Evolutionary conservation across 2,113 vertebrate genomes (phyloP).

Genomic region (Peromyscus polionotus): DNA sequence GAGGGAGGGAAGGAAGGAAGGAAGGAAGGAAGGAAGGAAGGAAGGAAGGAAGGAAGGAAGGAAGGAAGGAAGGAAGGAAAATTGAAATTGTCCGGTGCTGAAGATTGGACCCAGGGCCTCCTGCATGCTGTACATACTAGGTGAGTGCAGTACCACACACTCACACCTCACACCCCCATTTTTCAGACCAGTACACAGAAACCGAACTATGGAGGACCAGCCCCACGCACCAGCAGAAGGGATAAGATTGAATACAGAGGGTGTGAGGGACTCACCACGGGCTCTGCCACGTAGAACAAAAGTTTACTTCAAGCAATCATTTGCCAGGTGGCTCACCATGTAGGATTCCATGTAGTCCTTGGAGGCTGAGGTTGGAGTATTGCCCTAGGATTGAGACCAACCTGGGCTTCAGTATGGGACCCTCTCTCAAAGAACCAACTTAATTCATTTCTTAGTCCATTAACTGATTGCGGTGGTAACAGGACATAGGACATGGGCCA

Average conservation of each 20-base stretch:
- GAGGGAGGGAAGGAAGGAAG: background rate
- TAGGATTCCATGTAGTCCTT: background rate
- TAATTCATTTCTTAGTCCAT: background rate
- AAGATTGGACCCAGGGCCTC: background rate
- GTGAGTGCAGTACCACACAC: background rate
- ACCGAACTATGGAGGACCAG: background rate
- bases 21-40: background rate
- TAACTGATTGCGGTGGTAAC: background rate
- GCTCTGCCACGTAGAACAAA: background rate
- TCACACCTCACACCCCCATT: background rate
- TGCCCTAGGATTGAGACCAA: too few species aligned
- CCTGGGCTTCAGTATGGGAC: background rate
- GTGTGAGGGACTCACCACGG: background rate
- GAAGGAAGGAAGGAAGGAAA: background rate
- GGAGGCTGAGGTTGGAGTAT: background rate
- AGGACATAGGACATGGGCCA: background rate
- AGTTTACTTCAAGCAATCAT: background rate
- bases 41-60: accelerated
- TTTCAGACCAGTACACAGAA: background rate
- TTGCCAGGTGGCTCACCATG: too few species aligned
- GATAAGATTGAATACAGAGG: background rate
- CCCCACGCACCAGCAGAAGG: background rate
- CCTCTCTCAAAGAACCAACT: background rate
- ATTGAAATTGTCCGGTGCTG: background rate
- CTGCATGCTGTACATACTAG: background rate